phyloP scores from a whole-genome alignment of 2,113 vertebrate genomes.

The Gymnobelideus leadbeateri region DNA sequence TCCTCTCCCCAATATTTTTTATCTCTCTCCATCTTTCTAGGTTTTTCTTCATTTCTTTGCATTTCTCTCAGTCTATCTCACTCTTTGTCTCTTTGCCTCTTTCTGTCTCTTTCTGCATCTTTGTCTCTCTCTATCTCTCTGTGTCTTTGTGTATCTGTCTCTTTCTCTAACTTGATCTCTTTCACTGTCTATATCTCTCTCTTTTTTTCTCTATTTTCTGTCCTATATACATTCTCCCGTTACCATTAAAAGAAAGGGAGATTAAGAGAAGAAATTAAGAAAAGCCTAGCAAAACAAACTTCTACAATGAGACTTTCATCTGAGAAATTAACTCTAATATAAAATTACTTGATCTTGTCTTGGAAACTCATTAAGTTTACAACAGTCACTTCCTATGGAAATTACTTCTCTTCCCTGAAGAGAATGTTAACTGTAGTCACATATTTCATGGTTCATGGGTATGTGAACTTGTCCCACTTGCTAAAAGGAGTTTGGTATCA shows the following conservation, averaged over 20 bases:
- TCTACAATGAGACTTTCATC: constrained; percentile 59
- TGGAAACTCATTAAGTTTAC: constrained; percentile 80
- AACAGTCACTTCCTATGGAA: constrained; percentile 72
- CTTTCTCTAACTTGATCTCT: too few species aligned
- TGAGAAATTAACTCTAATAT: constrained; percentile 71
- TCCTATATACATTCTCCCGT: background rate
- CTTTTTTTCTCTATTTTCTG: background rate
- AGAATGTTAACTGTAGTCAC: constrained; percentile 67
- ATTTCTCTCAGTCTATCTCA: background rate
- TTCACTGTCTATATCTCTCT: too few species aligned
- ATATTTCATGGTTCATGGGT: constrained; percentile 59
- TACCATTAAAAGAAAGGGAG: background rate
- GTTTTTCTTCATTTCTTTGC: background rate
- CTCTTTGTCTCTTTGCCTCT: background rate
- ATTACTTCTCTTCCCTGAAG: constrained; percentile 68
- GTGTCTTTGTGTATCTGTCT: background rate
- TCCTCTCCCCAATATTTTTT: background rate
- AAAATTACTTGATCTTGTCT: constrained; percentile 75
- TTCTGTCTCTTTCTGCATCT: background rate
- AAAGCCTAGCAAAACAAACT: constrained; percentile 61
- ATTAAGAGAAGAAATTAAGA: constrained; percentile 48
- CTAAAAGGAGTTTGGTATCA: constrained; percentile 60
- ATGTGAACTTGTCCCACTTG: constrained; percentile 67
- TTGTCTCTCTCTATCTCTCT: too few species aligned
- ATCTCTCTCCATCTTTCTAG: background rate